Evolutionary conservation across 2,113 vertebrate species (phyloP).

Genomic region (Scolopax mira): DNA sequence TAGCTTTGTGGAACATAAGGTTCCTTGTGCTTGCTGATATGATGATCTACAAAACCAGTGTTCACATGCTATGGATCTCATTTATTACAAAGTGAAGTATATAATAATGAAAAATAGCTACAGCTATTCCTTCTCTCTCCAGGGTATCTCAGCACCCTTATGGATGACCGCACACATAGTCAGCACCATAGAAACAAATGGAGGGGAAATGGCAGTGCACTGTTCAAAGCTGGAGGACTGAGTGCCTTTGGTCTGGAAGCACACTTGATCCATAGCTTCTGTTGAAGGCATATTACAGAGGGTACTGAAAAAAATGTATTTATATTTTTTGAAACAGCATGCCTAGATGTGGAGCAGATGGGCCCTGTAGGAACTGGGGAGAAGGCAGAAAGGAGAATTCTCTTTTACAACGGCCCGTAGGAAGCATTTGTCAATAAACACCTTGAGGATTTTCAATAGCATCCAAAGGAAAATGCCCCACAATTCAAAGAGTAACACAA

Average conservation of each 20-base stretch:
- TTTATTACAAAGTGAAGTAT: slow-evolving; percentile 74
- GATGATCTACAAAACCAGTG: slow-evolving; percentile 64
- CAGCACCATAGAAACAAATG: slow-evolving; percentile 55
- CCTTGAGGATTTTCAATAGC: slow-evolving; percentile 46
- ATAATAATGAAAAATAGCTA: slow-evolving; percentile 77
- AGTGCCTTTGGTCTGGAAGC: not conserved
- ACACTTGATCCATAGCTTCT: slow-evolving; percentile 2
- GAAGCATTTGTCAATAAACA: slow-evolving; percentile 51
- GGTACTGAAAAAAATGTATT: not conserved
- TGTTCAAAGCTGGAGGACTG: not conserved
- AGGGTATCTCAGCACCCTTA: slow-evolving; percentile 56
- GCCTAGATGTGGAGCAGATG: slow-evolving; percentile 4
- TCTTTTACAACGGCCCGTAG: not conserved
- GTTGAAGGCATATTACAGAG: not conserved
- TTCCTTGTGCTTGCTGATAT: slow-evolving; percentile 53
- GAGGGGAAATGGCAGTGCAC: slow-evolving; percentile 39
- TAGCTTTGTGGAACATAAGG: slow-evolving; percentile 49
- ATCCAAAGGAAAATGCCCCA: not conserved
- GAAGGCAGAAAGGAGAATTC: not conserved
- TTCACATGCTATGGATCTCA: slow-evolving; percentile 70
- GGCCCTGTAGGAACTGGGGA: not conserved
- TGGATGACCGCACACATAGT: slow-evolving; percentile 58
- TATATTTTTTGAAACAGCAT: not conserved
- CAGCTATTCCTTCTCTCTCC: slow-evolving; percentile 60
- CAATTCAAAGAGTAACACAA: slow-evolving; percentile 1